Base-by-base conservation (phyloP, 2,113 vertebrate genomes). In the Gobius niger region DNA sequence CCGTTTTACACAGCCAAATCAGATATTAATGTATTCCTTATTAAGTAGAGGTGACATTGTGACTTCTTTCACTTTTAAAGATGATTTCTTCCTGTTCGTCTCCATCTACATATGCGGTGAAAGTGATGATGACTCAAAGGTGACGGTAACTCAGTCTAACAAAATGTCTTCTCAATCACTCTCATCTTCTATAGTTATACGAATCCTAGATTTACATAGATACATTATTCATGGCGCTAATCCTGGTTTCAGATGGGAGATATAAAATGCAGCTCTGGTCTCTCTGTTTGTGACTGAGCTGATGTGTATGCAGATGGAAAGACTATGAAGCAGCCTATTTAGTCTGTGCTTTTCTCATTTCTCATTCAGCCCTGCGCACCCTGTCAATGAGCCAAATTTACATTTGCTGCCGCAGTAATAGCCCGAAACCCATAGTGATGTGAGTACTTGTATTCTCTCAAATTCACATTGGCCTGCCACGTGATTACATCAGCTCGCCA, bases 201-300 rank as follows among this genome's bases (percentile, higher is more conserved):
- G 80, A 86, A 87, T 83, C 82, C 72, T 2, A 73, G 77, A 91
- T 91, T 90, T 86, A 80, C 88, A 91, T 89, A 89, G 87, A 91
- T 91, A 63, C 84, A 90, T 91, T 90, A 91, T 91, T 90, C 90
- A 91, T 89, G 70, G 15, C 63, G 80, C 77, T 88, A 89, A 90
- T 90, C 85, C 83, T 52, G 54, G 68, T 86, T 86, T 90, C 76
- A 86, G 85, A 90, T 88, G 78, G 78, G 72, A 84, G 80, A 90
- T 85, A 82, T 85, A 85, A 86, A 89, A 85, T 77, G 81, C 1
- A 61, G 76, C 75, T 80, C 13, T 82, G 73, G 57, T 63, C 57
- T 72, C 54, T 57, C 51, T 24, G 65, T 61, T 61, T 46, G 84
- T 70, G 76, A 40, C 54, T 40, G 54, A 73, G 57, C 75, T 77